Evolutionary conservation across 2,888 invertebrate genomes (phyloP), one percentile per base, ranked within the genome.

Genomic region (Latrodectus elegans): DNA sequence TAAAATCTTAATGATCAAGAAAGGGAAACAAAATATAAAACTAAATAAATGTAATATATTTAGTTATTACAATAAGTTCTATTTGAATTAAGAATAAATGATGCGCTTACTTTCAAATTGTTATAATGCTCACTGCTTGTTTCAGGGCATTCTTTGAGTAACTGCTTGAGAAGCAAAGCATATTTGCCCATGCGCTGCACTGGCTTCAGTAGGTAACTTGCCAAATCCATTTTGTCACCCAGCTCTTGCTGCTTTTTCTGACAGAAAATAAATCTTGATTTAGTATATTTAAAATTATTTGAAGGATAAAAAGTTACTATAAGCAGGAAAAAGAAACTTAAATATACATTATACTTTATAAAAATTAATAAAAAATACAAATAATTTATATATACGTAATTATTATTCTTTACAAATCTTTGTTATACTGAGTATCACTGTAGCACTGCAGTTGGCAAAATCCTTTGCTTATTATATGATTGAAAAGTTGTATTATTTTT

Each of bases 161-260:
- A 94, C 92, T 98, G 97, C 91, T 97, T 97, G 90, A 98, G 93
- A 81, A 98, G 94, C 89, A 98, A 93, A 72, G 97, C 97, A 92
- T 98, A 98, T 93, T 98, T 97, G 79, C 97, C 98, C 96, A 98
- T 96, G 91, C 98, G 94, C 93, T 98, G 98, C 6, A 98, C 97
- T 4, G 98, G 98, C 92, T 98, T 98, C 91, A 98, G 93, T 89
- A 98, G 94, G 93, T 98, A 98, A 91, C 97, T 97, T 22, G 97
- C 96, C 90, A 98, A 94, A 92, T 98, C 97, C 96, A 98, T 95
- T 93, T 96, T 96, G 92, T 98, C 97, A 78, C 95, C 95, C 90
- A 98, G 93, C 93, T 97, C 95, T 90, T 95, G 92, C 93, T 98
- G 98, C 93, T 97, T 97, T 90, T 95, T 94, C 95, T 97, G 93